Evolutionary conservation across 2,888 invertebrate genomes (phyloP), one percentile per base, ranked within the genome.

Genomic region (Argyra leucocephala): DNA sequence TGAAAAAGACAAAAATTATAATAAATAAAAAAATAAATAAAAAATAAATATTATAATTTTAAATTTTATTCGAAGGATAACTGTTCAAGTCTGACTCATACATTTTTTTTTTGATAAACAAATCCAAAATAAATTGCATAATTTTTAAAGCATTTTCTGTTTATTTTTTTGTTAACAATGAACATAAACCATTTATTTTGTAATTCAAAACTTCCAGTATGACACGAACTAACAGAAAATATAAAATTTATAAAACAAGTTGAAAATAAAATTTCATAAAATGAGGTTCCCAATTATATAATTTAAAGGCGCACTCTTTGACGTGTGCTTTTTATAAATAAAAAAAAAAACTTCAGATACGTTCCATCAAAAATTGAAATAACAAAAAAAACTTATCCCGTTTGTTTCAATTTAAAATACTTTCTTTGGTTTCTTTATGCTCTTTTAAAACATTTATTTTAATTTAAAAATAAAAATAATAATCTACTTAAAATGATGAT

Each of bases 241-340:
- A n/a, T n/a, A n/a, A n/a, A n/a, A n/a, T n/a, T n/a, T n/a, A n/a
- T n/a, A n/a, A n/a, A n/a, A 31, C 37, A 12, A 37, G 15, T 5
- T 3, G 15, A 37, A 6, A 5, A 37, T 12, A 15, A 15, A 48
- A 12, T 10, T 4, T 4, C 18, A 48, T n/a, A 48, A 48, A 48
- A 48, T 48, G 2, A 48, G 18, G 48, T 48, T 48, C 48, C 59
- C 59, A 59, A 59, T 59, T 59, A 59, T 59, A 15, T 23, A 59
- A 59, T 59, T 59, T 59, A 59, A 18, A 23, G 59, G 59, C 59
- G 59, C 59, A 59, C 23, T 59, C 23, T 59, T 59, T 59, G 59
- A 23, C 23, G 23, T 59, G 23, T 15, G 23, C 59, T 59, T 5
- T 48, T 2, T 3, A 12, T 18, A 48, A 18, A 18, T 37, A 37